phyloP scores from a whole-genome alignment of 2,113 vertebrate species.

The Phalacrocorax brasilianus region DNA sequence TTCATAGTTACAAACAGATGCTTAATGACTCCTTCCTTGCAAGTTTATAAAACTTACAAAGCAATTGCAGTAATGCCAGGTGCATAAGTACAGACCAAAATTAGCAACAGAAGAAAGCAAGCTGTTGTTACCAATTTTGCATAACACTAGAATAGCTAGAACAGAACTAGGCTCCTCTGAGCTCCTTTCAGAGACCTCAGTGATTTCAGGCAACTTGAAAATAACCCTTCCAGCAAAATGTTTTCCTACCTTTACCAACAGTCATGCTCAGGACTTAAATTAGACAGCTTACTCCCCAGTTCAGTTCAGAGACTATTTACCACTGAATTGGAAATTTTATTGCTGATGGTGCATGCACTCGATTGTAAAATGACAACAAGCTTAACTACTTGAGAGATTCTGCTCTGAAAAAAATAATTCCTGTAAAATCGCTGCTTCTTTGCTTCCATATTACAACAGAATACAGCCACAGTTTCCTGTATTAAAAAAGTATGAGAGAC shows the following conservation, averaged over 20 bases:
- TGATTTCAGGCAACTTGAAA: constrained; percentile 1
- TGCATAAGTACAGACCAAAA: constrained; percentile 31
- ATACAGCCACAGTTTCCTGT: neutral
- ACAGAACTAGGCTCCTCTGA: neutral
- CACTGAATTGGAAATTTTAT: constrained; percentile 28
- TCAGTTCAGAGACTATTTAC: neutral
- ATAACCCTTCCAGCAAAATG: neutral
- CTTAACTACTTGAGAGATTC: neutral
- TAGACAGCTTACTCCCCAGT: neutral
- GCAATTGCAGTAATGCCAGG: neutral
- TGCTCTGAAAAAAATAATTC: neutral
- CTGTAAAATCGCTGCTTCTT: neutral
- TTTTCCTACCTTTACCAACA: neutral
- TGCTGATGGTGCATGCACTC: neutral
- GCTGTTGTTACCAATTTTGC: neutral
- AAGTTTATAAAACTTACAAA: constrained; percentile 28
- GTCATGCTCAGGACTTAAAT: neutral
- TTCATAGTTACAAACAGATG: constrained; percentile 25
- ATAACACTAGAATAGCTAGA: neutral
- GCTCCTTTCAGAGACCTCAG: neutral
- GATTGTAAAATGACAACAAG: neutral
- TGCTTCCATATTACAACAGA: neutral
- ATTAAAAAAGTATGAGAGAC: neutral
- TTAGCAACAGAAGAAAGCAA: constrained; percentile 23
- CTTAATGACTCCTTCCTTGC: neutral